Base-by-base conservation (phyloP, 1,140 invertebrate species). In the Frieseomelitta varia region DNA sequence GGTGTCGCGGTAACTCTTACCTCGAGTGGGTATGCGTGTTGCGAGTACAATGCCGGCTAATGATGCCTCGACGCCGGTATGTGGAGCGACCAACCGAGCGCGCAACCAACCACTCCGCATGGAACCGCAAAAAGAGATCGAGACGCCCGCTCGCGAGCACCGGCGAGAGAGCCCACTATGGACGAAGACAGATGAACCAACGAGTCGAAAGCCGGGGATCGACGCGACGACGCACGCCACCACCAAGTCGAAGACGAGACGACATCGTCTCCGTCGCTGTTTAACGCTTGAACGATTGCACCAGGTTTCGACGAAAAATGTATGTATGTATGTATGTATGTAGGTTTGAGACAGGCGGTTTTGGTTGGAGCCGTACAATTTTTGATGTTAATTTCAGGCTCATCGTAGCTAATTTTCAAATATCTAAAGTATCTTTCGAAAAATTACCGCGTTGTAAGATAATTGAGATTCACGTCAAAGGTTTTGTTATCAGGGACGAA, bases 1-100 rank as follows among this genome's bases (percentile, higher is more conserved):
- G 93, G 93, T 93, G 92, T 92, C 89, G 88, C 89, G 87, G 88
- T 91, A 93, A 92, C 91, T 92, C 91, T 92, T 92, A 90, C 91
- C 90, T 87, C 91, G 88, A 88, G 89, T 88, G 90, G 84, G 85
- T 88, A 88, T 87, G 84, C 86, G 86, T 86, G 88, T 90, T 89
- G 88, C 82, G 84, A 88, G 88, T 91, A 92, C 91, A 92, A 92
- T 92, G 91, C 91, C 81, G 87, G 91, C 91, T 93, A 93, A 93
- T 93, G 91, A 92, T 90, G 91, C 91, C 89, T 91, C 87, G 85
- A 88, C 91, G 92, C 87, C 83, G 91, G 81, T 85, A 87, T 81
- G 80, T 90, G 86, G 85, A 89, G 85, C 81, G 85, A 81, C 73
- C 67, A 65, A 87, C 47, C 34, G 72, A 24, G 67, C 84, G 53